Evolutionary conservation across 1,140 invertebrate species (phyloP), one percentile per base, ranked within the genome.

Genomic region (Patella vulgata): DNA sequence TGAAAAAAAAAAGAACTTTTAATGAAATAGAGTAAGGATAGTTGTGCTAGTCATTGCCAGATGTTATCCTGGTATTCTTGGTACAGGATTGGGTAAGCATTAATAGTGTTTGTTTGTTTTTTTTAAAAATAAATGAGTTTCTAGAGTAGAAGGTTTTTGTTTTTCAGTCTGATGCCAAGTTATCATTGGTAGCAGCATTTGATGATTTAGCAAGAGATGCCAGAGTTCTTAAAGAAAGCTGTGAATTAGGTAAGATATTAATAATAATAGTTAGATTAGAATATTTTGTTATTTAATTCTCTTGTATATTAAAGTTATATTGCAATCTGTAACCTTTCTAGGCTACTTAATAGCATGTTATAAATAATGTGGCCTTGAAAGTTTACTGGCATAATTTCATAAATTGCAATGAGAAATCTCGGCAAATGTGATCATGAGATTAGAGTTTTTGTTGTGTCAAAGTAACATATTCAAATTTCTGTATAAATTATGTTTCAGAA

Each of bases 151-250:
- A 36, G 14, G 5, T 36, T 36, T 36, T 5, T 52, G 40, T 55
- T 28, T 53, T 72, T 28, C 63, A 77, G 71, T 73, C 68, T 66
- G 73, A 76, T 30, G 27, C 48, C n/a, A 71, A 67, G 40, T 53
- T 83, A 52, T 81, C 83, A 14, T 50, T 83, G 3, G 73, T 82
- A n/a, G 82, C 84, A 27, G 63, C 74, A 27, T 85, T 77, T 78
- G 84, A 85, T 74, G 84, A 85, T 63, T 67, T 85, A 30, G 75
- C 79, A 59, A 65, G 83, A 27, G 79, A 79, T 51, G 67, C 71
- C 8, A 73, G 56, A 48, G 74, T 82, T 25, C 59, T 83, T 21
- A 75, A 74, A 25, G 50, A 65, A 42, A 76, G 77, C 33, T 69
- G 70, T 66, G 81, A 84, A 70, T 60, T 73, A 74, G 82, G 83